Conservation (phyloP, 1,140 invertebrate genomes). For the Helicorthomorpha holstii region DNA sequence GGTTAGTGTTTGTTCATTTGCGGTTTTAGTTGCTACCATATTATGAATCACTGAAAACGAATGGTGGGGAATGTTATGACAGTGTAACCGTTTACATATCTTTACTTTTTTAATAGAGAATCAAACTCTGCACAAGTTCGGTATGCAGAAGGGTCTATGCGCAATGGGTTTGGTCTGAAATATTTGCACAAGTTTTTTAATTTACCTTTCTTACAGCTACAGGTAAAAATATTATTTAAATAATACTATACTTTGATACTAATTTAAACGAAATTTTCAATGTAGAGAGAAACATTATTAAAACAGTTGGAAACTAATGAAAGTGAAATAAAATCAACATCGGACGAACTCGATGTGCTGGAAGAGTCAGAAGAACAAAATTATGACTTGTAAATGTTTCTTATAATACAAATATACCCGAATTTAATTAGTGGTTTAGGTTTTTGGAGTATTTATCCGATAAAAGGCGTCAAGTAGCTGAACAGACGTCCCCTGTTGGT, state of each 20-base stretch:
- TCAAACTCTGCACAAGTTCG: conserved; percentile 45
- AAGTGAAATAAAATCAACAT: conserved; percentile 59
- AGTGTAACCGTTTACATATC: not conserved
- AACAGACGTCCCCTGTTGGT: conserved; percentile 25
- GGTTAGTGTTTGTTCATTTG: conserved; percentile 16
- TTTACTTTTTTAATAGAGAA: conserved; percentile 21
- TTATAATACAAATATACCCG: not conserved
- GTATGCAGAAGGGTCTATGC: conserved; percentile 87
- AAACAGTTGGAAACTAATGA: conserved; percentile 76
- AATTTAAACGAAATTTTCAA: conserved; percentile 6
- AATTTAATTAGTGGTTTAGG: conserved; percentile 13
- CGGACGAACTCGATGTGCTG: conserved; percentile 64
- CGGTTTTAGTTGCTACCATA: not conserved
- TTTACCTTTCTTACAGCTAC: conserved; percentile 81
- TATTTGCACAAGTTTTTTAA: conserved; percentile 93
- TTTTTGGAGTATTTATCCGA: conserved; percentile 57
- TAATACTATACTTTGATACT: not conserved
- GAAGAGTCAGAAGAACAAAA: conserved; percentile 76
- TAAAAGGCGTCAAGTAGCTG: conserved; percentile 47
- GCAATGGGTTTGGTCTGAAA: conserved; percentile 88
- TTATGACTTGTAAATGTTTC: conserved; percentile 51
- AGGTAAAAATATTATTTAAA: conserved; percentile 29
- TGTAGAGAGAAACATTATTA: conserved; percentile 55
- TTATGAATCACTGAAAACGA: no score
- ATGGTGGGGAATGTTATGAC: not conserved